Percentiles rank a stretch among this genome's conserved stretches.
Evolutionary conservation across 2,888 invertebrate species (phyloP).

Genomic region (Cybosia mesomella): DNA sequence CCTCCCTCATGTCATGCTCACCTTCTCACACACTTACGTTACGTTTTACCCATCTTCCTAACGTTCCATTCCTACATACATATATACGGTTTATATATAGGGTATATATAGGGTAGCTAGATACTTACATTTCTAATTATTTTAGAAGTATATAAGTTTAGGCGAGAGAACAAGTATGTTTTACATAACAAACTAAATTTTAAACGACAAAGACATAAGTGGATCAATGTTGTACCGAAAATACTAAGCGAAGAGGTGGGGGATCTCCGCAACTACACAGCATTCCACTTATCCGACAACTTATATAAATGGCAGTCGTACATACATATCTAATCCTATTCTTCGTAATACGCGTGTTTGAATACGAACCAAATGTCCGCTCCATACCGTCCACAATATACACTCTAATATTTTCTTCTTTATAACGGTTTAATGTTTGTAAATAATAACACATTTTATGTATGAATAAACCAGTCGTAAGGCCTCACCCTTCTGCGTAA

Average conservation of each 20-base stretch:
- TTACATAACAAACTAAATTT: not conserved
- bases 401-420: conserved; percentile 21
- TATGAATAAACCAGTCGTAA: conserved; percentile 28
- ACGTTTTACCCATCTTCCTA: too few species aligned
- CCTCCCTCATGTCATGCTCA: too few species aligned
- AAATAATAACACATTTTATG: conserved; percentile 34
- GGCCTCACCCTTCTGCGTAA: conserved; percentile 13
- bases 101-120: too few species aligned
- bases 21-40: too few species aligned
- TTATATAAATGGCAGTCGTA: conserved; percentile 31
- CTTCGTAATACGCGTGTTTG: conserved; percentile 19
- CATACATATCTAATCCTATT: conserved; percentile 30
- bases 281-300: conserved; percentile 42
- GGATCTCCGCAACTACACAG: conserved; percentile 30
- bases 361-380: conserved; percentile 30
- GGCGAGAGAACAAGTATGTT: not conserved
- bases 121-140: too few species aligned
- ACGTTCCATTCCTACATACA: too few species aligned
- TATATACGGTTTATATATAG: too few species aligned
- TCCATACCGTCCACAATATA: conserved; percentile 27
- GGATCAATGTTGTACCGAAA: conserved; percentile 12
- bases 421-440: conserved; percentile 27
- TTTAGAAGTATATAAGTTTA: not conserved
- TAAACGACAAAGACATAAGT: not conserved
- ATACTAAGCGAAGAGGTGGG: conserved; percentile 10